phyloP scores from a whole-genome alignment of 2,113 vertebrate genomes.

The Leptocoma aspasia region DNA sequence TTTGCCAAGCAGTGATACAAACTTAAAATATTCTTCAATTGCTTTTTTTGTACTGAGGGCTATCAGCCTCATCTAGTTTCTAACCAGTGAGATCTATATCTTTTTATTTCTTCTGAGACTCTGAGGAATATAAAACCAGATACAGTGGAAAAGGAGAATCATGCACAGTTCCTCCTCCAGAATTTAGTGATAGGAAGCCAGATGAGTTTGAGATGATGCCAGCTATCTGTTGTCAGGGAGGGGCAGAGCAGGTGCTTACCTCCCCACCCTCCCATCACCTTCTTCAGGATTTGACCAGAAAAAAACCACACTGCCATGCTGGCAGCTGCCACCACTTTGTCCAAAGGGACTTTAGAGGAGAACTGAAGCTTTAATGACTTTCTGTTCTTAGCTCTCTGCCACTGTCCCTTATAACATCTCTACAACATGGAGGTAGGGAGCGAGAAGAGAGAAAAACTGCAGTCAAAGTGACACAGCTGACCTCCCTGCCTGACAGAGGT shows the following conservation, averaged over 20 bases:
- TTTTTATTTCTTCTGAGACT: not conserved
- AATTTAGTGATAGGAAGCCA: not conserved
- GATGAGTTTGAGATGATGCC: not conserved
- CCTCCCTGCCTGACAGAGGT: not conserved
- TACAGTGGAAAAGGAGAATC: not conserved
- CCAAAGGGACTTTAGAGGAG: not conserved
- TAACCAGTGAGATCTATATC: not conserved
- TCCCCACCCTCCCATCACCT: not conserved
- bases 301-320: not conserved
- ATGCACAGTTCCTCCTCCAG: not conserved
- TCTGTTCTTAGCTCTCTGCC: not conserved
- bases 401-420: not conserved
- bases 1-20: not conserved
- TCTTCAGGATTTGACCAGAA: not conserved
- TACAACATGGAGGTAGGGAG: not conserved
- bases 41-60: not conserved
- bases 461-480: not conserved
- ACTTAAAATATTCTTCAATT: not conserved
- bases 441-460: not conserved
- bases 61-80: not conserved
- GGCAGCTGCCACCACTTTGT: not conserved
- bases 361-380: not conserved
- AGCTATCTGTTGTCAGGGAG: not conserved
- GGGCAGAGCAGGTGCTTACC: not conserved
- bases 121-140: not conserved